Percentiles rank a stretch among this genome's conserved stretches.
Conservation (phyloP, 1,140 invertebrate genomes). For the Choristoneura fumiferana region DNA sequence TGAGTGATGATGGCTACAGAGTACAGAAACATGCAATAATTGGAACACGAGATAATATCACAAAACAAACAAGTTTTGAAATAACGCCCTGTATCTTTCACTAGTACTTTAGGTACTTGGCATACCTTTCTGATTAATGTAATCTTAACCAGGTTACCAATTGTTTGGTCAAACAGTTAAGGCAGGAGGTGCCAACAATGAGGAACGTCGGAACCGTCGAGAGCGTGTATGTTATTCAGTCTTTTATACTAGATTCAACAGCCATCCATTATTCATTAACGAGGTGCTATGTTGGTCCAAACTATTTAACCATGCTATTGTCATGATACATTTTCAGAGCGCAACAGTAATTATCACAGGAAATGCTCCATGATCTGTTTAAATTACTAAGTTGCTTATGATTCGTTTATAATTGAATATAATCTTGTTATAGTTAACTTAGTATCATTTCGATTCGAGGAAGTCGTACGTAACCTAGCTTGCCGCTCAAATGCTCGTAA, state of each 20-base stretch:
- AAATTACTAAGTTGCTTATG: background rate
- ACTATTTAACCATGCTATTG: background rate
- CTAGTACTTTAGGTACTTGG: background rate
- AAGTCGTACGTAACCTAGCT: slow-evolving; percentile 1
- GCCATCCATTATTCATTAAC: slow-evolving; percentile 43
- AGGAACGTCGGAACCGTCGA: background rate
- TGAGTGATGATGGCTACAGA: background rate
- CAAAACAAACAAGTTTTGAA: slow-evolving; percentile 2
- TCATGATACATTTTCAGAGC: background rate
- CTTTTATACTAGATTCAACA: slow-evolving; percentile 31
- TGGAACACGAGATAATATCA: background rate
- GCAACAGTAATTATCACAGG: background rate
- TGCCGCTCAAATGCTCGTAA: background rate
- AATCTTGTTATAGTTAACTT: background rate
- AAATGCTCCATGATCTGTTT: background rate
- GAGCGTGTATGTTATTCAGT: background rate
- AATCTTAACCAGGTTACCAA: background rate
- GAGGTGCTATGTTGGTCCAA: slow-evolving; percentile 36
- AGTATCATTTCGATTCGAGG: background rate
- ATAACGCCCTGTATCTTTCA: background rate
- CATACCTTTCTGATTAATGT: background rate
- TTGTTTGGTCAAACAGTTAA: background rate
- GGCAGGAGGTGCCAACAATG: background rate
- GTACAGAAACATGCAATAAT: background rate
- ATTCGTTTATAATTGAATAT: background rate